Percentiles rank a stretch among this genome's conserved stretches.
phyloP scores from a whole-genome alignment of 2,113 vertebrate genomes.

The Eurystomus gularis region DNA sequence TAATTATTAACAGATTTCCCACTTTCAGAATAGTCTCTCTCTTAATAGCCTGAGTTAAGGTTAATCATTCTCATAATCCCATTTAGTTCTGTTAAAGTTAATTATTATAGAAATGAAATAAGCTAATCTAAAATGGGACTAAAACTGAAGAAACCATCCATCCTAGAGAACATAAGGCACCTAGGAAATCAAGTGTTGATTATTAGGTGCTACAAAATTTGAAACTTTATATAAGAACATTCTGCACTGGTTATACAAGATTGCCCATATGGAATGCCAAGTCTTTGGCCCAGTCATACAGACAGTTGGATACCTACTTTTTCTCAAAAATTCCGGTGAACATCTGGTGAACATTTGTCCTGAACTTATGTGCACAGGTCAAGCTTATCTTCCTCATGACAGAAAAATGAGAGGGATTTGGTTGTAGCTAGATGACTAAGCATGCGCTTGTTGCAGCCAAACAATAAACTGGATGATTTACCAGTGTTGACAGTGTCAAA shows the following conservation, averaged over 20 bases:
- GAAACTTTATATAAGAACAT: background rate
- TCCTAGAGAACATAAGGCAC: background rate
- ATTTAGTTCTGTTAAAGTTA: background rate
- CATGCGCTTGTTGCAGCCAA: background rate
- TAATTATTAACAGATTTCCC: background rate
- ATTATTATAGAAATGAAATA: background rate
- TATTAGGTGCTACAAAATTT: background rate
- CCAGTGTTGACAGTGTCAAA: background rate
- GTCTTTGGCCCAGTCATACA: background rate
- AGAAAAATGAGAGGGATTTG: background rate
- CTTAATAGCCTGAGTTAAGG: background rate
- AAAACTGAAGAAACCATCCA: rapidly evolving
- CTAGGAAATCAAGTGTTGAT: background rate
- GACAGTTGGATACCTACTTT: background rate
- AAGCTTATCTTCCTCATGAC: background rate
- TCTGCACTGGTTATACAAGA: background rate
- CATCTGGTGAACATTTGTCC: background rate
- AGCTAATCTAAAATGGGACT: background rate
- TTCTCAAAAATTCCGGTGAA: background rate
- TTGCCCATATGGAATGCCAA: rapidly evolving
- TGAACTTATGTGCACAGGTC: background rate
- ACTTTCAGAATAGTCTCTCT: background rate
- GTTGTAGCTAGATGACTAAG: background rate
- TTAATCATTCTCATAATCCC: background rate
- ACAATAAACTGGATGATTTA: background rate